Conservation (phyloP, 2,113 vertebrate species). For the Tympanuchus pallidicinctus region DNA sequence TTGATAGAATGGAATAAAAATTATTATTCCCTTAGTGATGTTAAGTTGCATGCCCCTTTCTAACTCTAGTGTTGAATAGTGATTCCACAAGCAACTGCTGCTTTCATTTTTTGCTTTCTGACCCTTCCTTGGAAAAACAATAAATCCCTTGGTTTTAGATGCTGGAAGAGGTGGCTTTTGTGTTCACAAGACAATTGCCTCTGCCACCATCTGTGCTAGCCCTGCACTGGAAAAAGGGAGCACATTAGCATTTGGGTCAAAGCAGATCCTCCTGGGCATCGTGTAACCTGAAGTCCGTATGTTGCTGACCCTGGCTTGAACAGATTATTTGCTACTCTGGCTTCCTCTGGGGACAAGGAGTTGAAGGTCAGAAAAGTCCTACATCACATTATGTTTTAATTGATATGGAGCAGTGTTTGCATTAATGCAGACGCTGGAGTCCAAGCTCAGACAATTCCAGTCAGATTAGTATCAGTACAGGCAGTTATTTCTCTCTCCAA, state of each 20-base stretch:
- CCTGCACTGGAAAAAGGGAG: neutral
- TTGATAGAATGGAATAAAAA: neutral
- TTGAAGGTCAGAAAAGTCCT: slow-evolving; percentile 19
- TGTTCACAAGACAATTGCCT: neutral
- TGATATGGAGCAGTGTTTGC: neutral
- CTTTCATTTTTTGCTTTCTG: neutral
- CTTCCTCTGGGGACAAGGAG: slow-evolving; percentile 34
- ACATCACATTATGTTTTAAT: neutral
- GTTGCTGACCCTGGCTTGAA: slow-evolving; percentile 7
- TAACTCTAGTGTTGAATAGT: neutral
- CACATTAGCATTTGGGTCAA: neutral
- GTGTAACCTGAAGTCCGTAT: slow-evolving; percentile 5
- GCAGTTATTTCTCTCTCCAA: neutral
- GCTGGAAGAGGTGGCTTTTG: neutral
- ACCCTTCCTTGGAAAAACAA: neutral
- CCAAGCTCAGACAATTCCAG: neutral
- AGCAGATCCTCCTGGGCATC: slow-evolving; percentile 17
- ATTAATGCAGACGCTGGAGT: neutral
- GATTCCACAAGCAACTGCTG: neutral
- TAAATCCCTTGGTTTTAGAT: neutral
- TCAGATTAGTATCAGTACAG: neutral
- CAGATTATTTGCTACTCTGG: slow-evolving; percentile 13
- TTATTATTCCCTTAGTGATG: neutral
- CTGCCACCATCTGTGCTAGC: slow-evolving; percentile 38
- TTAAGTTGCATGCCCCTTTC: neutral